A percentile compares a stretch with the other conserved stretches of the same genome.
These are phyloP conservation scores for Palythoa caribaeorum DNA, from an alignment of 92 coral and sea anemone genomes.

Conservation along the genomic window DNA sequence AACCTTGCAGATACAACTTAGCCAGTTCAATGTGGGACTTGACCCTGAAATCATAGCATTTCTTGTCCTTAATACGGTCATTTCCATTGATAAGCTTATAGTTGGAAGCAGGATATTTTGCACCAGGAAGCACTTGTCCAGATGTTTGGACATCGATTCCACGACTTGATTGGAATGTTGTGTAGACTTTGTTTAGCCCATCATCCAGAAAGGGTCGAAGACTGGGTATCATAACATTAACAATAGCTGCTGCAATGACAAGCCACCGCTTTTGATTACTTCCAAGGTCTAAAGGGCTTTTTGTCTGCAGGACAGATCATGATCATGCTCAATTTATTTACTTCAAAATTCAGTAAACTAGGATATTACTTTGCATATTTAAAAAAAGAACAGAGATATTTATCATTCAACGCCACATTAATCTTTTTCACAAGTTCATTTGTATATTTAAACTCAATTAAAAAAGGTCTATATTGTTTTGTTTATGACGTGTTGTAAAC, in stretches of 20 bases:
- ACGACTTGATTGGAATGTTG: background rate
- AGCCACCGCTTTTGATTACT: conserved; percentile 21
- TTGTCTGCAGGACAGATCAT: background rate
- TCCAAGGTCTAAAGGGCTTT: background rate
- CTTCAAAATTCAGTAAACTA: too few relatives aligned
- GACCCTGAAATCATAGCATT: conserved; percentile 4
- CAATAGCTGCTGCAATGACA: conserved; percentile 27
- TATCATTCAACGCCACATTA: too few relatives aligned
- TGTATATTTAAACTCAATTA: too few relatives aligned
- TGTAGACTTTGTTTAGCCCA: background rate
- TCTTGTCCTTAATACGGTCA: background rate
- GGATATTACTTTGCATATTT: too few relatives aligned
- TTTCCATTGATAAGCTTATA: conserved; percentile 29
- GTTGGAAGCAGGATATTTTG: background rate
- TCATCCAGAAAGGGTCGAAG: conserved; percentile 12
- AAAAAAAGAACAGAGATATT: too few relatives aligned
- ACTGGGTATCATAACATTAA: conserved; percentile 10
- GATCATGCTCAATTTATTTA: too few relatives aligned
- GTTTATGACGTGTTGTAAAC: too few relatives aligned
- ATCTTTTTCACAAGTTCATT: too few relatives aligned
- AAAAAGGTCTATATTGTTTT: too few relatives aligned
- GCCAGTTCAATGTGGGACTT: conserved; percentile 19
- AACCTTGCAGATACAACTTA: background rate
- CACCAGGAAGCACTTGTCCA: background rate
- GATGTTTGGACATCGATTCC: conserved; percentile 6